Evolutionary conservation across 2,113 vertebrate species (phyloP).

Genomic region (Stictonetta naevosa): DNA sequence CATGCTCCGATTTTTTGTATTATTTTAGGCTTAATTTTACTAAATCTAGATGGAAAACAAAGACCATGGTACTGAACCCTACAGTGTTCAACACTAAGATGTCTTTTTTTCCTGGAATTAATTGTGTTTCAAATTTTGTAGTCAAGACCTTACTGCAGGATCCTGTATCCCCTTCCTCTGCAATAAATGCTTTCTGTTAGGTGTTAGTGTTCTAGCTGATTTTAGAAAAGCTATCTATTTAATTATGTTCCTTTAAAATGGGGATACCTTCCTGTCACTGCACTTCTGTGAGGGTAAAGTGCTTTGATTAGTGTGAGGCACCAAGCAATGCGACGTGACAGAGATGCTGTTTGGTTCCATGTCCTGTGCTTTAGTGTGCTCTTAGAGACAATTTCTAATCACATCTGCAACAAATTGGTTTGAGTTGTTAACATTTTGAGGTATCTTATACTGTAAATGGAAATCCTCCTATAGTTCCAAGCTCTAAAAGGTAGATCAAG

Average conservation of each 20-base stretch:
- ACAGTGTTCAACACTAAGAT: not conserved
- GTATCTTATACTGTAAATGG: slow-evolving; percentile 39
- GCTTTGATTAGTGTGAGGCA: not conserved
- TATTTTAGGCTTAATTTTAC: not conserved
- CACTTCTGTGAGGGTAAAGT: not conserved
- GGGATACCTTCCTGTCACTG: not conserved
- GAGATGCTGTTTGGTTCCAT: not conserved
- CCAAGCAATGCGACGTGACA: not conserved
- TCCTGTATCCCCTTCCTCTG: not conserved
- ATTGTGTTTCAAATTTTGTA: not conserved
- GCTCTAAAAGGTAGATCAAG: slow-evolving; percentile 45
- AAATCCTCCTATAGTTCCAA: slow-evolving; percentile 28
- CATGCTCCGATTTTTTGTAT: not conserved
- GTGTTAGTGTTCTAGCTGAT: not conserved
- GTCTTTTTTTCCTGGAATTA: not conserved
- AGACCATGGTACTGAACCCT: not conserved
- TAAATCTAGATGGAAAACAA: not conserved
- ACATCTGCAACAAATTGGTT: slow-evolving; percentile 33
- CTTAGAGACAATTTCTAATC: slow-evolving; percentile 45
- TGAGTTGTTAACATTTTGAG: slow-evolving; percentile 14
- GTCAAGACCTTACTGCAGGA: not conserved
- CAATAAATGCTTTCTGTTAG: not conserved
- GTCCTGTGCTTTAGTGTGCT: not conserved
- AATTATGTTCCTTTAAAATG: not conserved
- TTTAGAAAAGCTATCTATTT: not conserved